Base-by-base conservation (phyloP, 2,888 invertebrate species). In the Agriopis aurantiaria region DNA sequence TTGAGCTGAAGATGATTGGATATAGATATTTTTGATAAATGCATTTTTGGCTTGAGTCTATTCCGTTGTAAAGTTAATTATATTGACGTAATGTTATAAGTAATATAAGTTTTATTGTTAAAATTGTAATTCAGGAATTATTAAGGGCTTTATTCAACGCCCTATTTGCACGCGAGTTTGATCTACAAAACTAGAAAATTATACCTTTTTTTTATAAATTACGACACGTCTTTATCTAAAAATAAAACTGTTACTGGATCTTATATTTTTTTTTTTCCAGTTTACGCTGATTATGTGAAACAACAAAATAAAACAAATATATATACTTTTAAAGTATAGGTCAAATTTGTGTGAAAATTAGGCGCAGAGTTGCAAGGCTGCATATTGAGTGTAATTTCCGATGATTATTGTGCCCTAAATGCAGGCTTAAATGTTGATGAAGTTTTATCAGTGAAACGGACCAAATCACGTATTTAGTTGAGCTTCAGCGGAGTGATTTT, bases 401-500 rank as follows among this genome's bases (percentile, higher is more conserved):
- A 12, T 40, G 10, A 33, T 43, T 12, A 43, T 12, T 43, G 17
- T 10, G n/a, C 10, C 11, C 6, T 45, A 58, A 46, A 33, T 8
- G 46, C 2, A 48, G 58, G 3, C 14, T 23, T 48, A 41, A 9
- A 56, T 49, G 41, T 68, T 33, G 56, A 55, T 49, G 8, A 17
- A n/a, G 33, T 57, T 43, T 45, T 61, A 23, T 23, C 46, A 65
- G 48, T 53, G 51, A 66, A 72, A 68, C 58, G 62, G 71, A 73
- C 75, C 73, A 76, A 73, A 76, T 72, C 67, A 65, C 61, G 61
- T n/a, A 23, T 67, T 66, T 59, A 51, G 23, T 52, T 45, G 5
- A 63, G 74, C 72, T 68, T 74, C 69, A 63, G 72, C 72, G 63
- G 43, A 67, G 75, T 68, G 69, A 72, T 69, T 69, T 68, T 65